Evolutionary conservation across 2,888 invertebrate genomes (phyloP).

Genomic region (Litoditis marina): DNA sequence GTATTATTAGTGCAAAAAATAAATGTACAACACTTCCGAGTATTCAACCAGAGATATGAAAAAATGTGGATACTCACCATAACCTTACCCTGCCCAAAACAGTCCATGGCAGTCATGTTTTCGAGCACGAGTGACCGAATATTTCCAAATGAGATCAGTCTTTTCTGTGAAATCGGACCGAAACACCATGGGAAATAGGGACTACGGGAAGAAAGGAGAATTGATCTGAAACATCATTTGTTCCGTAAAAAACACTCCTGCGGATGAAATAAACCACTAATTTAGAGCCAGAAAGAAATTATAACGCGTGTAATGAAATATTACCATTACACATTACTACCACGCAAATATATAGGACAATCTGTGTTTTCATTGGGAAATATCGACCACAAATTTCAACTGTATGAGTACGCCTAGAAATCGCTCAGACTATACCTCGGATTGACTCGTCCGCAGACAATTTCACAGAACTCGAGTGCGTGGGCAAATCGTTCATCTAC

Average conservation of each 20-base stretch:
- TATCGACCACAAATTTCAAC: no score
- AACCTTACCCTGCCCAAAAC: constrained; percentile 12
- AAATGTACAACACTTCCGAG: no score
- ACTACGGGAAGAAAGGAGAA: constrained; percentile 31
- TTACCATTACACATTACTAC: no score
- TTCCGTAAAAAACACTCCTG: not conserved
- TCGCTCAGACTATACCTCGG: constrained; percentile 16
- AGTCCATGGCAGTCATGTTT: constrained; percentile 33
- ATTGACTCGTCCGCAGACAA: constrained; percentile 19
- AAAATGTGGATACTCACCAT: constrained; percentile 1
- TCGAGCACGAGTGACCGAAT: constrained; percentile 31
- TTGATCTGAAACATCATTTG: constrained; percentile 14
- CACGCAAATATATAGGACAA: no score
- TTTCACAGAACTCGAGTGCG: constrained; percentile 22
- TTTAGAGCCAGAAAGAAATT: no score
- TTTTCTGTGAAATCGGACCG: constrained; percentile 18
- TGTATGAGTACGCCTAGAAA: not conserved
- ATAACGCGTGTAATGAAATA: no score
- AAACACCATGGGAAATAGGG: constrained; percentile 31
- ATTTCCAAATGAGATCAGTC: constrained; percentile 13
- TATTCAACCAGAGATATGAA: not conserved
- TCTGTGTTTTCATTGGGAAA: no score
- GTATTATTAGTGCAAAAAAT: no score
- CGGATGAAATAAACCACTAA: not conserved
- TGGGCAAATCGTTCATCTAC: constrained; percentile 32